Percentiles rank a stretch among this genome's conserved stretches.
These are phyloP conservation scores for Lepilemur septentrionalis DNA, from an alignment of 2,797 vertebrate species.

Conservation along the genomic window DNA sequence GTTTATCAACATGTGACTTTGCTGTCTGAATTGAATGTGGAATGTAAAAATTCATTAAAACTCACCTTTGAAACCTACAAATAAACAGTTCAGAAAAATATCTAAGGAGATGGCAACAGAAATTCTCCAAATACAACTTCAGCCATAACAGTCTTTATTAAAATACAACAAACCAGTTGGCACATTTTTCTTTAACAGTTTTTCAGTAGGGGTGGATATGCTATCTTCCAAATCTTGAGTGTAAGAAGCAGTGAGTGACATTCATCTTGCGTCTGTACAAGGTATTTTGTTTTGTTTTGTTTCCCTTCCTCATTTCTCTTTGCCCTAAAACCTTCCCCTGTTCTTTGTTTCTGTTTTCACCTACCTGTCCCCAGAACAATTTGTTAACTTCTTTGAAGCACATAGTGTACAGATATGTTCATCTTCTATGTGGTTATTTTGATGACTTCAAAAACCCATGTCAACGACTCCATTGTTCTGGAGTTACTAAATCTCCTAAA, in stretches of 20 bases:
- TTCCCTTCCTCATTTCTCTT: background rate
- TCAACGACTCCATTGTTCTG: background rate
- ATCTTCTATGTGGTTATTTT: background rate
- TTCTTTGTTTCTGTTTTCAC: background rate
- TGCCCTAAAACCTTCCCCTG: background rate
- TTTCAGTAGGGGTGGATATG: background rate
- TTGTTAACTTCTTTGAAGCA: background rate
- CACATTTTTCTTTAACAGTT: background rate
- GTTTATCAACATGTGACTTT: conserved; percentile 61
- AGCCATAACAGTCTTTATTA: background rate
- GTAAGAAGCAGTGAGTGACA: background rate
- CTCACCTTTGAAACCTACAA: conserved; percentile 59
- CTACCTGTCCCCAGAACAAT: background rate
- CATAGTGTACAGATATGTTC: background rate
- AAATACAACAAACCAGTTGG: background rate
- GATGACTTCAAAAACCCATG: background rate
- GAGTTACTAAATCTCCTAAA: background rate
- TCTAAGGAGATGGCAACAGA: background rate
- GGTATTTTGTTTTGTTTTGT: background rate
- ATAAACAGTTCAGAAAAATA: conserved; percentile 26
- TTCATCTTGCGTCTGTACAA: background rate
- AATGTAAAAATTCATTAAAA: conserved; percentile 55
- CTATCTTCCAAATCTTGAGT: background rate
- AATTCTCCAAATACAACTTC: background rate
- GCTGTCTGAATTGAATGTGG: conserved; percentile 14